Evolutionary conservation across 1,140 invertebrate species (phyloP).

Genomic region (Brachionus koreanus): DNA sequence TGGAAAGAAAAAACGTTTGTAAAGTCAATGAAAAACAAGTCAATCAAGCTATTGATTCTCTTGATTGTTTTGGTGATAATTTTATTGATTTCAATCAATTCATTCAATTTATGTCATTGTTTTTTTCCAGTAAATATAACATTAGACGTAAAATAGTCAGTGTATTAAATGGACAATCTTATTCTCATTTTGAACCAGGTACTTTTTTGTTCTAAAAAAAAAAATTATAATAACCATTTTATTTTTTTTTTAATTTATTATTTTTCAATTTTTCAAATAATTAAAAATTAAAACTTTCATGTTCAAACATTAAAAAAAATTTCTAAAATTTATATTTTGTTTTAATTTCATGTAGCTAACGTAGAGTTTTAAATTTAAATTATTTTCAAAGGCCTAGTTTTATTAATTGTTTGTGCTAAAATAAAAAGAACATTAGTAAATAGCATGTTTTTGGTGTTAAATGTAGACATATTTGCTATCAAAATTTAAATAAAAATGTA

Average conservation of each 20-base stretch:
- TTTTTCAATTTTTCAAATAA: too few species aligned
- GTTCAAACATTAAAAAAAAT: too few species aligned
- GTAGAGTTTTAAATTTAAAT: too few species aligned
- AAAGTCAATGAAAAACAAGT: background rate
- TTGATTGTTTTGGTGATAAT: background rate
- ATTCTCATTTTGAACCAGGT: slow-evolving; percentile 16
- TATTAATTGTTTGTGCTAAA: too few species aligned
- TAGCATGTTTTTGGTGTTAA: too few species aligned
- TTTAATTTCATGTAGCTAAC: too few species aligned
- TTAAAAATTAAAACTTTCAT: too few species aligned
- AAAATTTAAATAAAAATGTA: too few species aligned
- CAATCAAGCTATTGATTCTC: background rate
- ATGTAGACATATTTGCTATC: too few species aligned
- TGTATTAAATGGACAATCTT: background rate
- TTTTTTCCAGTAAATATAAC: slow-evolving; percentile 33
- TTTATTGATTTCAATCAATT: slow-evolving; percentile 21
- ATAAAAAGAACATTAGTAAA: too few species aligned
- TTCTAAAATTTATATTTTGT: too few species aligned
- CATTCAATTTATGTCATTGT: slow-evolving; percentile 33
- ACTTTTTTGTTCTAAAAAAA: background rate
- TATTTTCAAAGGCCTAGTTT: too few species aligned
- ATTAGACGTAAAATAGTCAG: slow-evolving; percentile 1
- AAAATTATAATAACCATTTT: background rate
- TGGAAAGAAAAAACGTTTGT: background rate
- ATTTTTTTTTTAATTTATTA: background rate